These are phyloP conservation scores for Ametastegia equiseti DNA, from an alignment of 2,888 invertebrate genomes.

Conservation along the genomic window DNA sequence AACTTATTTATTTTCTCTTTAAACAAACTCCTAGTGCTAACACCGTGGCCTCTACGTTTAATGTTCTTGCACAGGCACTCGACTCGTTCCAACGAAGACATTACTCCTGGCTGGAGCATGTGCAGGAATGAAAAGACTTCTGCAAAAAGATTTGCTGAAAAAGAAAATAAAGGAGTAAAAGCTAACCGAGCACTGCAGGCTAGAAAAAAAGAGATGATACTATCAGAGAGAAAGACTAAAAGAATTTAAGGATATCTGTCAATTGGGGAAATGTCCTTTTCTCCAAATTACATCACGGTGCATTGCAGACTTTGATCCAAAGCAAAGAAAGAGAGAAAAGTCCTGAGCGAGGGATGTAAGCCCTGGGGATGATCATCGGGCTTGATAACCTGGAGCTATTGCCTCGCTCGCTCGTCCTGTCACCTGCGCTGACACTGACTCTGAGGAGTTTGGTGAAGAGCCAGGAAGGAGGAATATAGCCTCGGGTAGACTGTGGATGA, in stretches of 20 bases:
- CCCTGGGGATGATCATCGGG: constrained; percentile 3
- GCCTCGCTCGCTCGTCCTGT: constrained; percentile 1
- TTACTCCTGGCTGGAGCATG: too few relatives aligned
- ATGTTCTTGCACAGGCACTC: not conserved
- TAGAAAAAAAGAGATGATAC: too few relatives aligned
- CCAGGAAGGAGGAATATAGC: not conserved
- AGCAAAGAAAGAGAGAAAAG: not conserved
- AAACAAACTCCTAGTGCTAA: too few relatives aligned
- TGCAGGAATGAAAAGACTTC: too few relatives aligned
- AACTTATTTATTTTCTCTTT: not conserved
- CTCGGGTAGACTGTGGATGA: not conserved
- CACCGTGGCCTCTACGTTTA: too few relatives aligned
- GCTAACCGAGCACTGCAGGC: too few relatives aligned
- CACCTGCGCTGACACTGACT: constrained; percentile 10
- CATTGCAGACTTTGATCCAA: not conserved
- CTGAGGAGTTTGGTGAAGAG: not conserved
- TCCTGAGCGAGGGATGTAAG: not conserved
- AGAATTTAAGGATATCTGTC: too few relatives aligned
- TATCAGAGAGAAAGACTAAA: too few relatives aligned
- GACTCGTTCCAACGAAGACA: not conserved
- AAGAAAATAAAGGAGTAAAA: too few relatives aligned
- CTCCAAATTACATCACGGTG: not conserved
- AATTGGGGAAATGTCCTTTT: too few relatives aligned
- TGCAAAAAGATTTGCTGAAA: too few relatives aligned
- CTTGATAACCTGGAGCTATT: not conserved